Evolutionary conservation across 2,113 vertebrate genomes (phyloP).

Genomic region (Ptychochromis oligacanthus): DNA sequence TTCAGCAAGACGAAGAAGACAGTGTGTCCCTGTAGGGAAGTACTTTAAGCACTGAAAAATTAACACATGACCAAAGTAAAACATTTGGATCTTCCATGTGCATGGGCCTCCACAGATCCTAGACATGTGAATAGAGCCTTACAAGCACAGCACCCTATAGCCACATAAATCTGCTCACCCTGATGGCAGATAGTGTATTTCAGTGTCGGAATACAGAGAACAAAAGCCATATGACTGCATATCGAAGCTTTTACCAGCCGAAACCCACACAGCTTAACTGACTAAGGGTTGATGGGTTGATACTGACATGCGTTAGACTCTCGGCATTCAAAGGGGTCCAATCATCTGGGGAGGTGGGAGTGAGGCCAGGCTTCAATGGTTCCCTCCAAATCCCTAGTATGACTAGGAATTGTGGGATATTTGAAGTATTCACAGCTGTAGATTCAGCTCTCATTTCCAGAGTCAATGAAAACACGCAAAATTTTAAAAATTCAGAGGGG

Average conservation of each 20-base stretch:
- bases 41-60: neutral
- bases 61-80: conserved; percentile 18
- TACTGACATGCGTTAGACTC: conserved; percentile 52
- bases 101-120: conserved; percentile 2
- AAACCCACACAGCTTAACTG: neutral
- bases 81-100: conserved; percentile 39
- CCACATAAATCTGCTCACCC: conserved; percentile 31
- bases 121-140: conserved; percentile 27
- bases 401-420: conserved; percentile 54
- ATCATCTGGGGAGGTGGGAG: conserved; percentile 58
- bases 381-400: conserved; percentile 60
- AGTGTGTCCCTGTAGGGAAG: neutral
- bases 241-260: neutral
- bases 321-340: conserved; percentile 25
- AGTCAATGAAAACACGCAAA: conserved; percentile 25
- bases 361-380: conserved; percentile 39
- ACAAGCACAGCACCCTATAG: conserved; percentile 19
- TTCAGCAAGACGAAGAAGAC: conserved; percentile 19
- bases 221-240: conserved; percentile 11
- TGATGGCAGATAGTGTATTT: conserved; percentile 23
- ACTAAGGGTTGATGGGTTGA: conserved; percentile 32
- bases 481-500: neutral
- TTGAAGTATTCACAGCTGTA: conserved; percentile 71
- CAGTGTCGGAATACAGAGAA: conserved; percentile 7
- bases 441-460: conserved; percentile 47